Percentiles rank a stretch among this genome's conserved stretches.
phyloP scores from a whole-genome alignment of 2,888 invertebrate genomes.

The Gonocerus acuteangulatus region DNA sequence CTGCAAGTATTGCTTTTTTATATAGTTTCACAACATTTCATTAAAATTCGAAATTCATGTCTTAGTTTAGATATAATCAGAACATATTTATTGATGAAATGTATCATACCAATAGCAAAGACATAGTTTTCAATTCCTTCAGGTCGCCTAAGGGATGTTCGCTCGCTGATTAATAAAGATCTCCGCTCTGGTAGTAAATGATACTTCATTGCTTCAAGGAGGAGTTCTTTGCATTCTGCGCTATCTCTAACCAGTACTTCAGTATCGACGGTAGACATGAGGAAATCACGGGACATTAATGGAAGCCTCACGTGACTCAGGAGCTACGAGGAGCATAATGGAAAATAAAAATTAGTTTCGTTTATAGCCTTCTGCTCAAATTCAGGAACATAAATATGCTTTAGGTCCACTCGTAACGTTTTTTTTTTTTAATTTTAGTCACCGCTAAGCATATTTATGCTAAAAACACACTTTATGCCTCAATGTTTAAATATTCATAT shows the following conservation, averaged over 20 bases:
- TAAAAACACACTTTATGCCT: too few relatives aligned
- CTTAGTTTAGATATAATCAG: too few relatives aligned
- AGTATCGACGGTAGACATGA: slow-evolving; percentile 59
- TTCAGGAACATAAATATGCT: too few relatives aligned
- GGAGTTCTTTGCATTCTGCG: slow-evolving; percentile 55
- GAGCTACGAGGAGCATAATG: slow-evolving; percentile 46
- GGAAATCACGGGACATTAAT: slow-evolving; percentile 55
- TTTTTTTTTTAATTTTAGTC: too few relatives aligned
- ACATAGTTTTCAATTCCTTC: slow-evolving; percentile 60
- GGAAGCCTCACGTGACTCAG: slow-evolving; percentile 59
- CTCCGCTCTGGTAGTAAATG: slow-evolving; percentile 61
- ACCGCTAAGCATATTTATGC: too few relatives aligned
- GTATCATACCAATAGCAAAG: slow-evolving; percentile 53
- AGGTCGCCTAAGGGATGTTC: slow-evolving; percentile 57
- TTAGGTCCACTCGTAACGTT: too few relatives aligned
- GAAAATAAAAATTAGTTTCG: neutral
- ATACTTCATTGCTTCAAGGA: slow-evolving; percentile 63
- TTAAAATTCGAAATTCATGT: too few relatives aligned
- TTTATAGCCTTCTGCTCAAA: too few relatives aligned
- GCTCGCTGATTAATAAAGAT: slow-evolving; percentile 52
- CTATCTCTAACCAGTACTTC: slow-evolving; percentile 58
- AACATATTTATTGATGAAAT: too few relatives aligned
- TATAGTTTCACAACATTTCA: too few relatives aligned
- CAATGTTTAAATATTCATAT: too few relatives aligned
- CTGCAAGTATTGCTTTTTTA: too few relatives aligned